These are phyloP conservation scores for Elgaria multicarinata DNA, from an alignment of 2,113 vertebrate genomes.

Conservation along the genomic window DNA sequence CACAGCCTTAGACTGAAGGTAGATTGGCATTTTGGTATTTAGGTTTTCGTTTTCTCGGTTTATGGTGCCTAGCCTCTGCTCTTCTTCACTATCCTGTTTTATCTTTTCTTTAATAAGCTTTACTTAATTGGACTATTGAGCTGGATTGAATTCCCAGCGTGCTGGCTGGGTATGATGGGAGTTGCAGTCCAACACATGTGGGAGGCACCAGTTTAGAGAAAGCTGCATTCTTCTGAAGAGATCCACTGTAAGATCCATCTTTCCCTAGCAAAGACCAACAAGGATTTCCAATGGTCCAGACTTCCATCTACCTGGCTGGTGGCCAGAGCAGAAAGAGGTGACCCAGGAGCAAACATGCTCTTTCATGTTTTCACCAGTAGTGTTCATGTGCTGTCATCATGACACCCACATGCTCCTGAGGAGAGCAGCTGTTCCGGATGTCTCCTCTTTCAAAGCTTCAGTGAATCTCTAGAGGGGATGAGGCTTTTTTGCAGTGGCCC, in stretches of 20 bases:
- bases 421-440: neutral
- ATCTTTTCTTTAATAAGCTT: too few relatives aligned
- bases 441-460: neutral
- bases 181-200: too few relatives aligned
- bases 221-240: neutral
- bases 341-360: neutral
- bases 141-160: too few relatives aligned
- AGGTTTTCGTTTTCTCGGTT: too few relatives aligned
- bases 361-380: neutral
- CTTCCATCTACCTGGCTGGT: neutral
- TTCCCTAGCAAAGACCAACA: neutral
- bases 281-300: neutral
- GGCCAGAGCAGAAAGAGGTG: neutral
- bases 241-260: neutral
- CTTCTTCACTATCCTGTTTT: too few relatives aligned
- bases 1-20: too few relatives aligned
- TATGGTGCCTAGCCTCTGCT: too few relatives aligned
- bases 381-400: neutral
- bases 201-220: neutral
- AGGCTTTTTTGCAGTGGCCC: neutral
- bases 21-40: too few relatives aligned
- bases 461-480: neutral
- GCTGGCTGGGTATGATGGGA: too few relatives aligned
- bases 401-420: neutral
- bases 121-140: too few relatives aligned